phyloP scores from a whole-genome alignment of 2,797 vertebrate species.

The Alectoris magna region DNA sequence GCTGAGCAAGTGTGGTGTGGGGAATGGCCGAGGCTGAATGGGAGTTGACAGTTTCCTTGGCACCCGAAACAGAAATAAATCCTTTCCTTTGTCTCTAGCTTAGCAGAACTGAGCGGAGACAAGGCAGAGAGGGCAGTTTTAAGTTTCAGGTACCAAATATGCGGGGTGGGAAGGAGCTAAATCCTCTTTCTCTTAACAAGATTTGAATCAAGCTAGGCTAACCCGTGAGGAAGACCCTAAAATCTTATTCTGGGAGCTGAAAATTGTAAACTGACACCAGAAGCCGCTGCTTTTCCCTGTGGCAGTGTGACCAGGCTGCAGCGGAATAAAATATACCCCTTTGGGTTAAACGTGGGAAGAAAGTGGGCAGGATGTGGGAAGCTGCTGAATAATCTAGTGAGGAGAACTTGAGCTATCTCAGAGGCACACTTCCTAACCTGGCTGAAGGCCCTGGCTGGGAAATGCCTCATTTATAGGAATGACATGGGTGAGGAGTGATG shows the following conservation, averaged over 20 bases:
- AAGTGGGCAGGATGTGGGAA: neutral
- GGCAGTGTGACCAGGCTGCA: neutral
- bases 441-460: neutral
- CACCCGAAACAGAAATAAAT: neutral
- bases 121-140: neutral
- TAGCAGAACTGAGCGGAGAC: neutral
- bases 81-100: neutral
- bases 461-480: accelerated
- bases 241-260: neutral
- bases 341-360: neutral
- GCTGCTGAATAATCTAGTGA: neutral
- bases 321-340: neutral
- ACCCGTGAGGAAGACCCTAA: neutral
- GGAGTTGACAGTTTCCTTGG: slow-evolving; percentile 35
- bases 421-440: neutral
- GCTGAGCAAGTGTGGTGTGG: neutral
- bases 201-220: neutral
- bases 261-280: neutral
- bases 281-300: neutral
- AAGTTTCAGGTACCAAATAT: neutral
- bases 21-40: neutral
- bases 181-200: neutral
- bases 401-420: neutral
- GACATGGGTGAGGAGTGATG: neutral
- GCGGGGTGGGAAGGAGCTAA: neutral